Conservation (phyloP, 2,888 invertebrate genomes). For the Agonum fuliginosum region DNA sequence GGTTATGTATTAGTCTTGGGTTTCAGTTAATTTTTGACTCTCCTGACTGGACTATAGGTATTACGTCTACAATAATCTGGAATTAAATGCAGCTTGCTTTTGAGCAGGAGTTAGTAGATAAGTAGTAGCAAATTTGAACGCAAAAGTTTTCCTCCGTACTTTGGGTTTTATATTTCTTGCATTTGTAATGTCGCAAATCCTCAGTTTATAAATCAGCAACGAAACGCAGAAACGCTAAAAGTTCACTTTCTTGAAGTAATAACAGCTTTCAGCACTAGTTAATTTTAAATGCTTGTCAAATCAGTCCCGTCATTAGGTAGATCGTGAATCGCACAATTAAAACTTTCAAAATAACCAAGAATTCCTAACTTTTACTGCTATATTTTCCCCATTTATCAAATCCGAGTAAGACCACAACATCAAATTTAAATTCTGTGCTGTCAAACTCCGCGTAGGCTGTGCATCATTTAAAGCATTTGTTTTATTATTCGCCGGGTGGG, state of each 20-base stretch:
- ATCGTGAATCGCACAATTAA: constrained; percentile 33
- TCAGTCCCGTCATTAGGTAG: constrained; percentile 42
- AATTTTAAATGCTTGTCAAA: constrained; percentile 47
- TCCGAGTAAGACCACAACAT: constrained; percentile 14
- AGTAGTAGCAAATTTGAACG: neutral
- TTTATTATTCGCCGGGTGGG: neutral
- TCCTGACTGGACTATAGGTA: too few species aligned
- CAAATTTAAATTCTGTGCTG: constrained; percentile 33
- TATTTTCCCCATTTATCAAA: constrained; percentile 34
- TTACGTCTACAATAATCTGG: too few species aligned
- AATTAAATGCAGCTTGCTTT: too few species aligned
- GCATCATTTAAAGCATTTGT: constrained; percentile 35
- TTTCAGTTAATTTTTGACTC: too few species aligned
- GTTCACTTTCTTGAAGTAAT: constrained; percentile 30
- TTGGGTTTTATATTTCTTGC: constrained; percentile 2
- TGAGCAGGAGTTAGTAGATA: too few species aligned
- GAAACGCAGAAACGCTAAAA: neutral
- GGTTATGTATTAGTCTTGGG: too few species aligned
- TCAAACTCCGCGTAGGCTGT: constrained; percentile 30
- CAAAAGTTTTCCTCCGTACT: neutral
- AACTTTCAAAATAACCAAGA: constrained; percentile 46
- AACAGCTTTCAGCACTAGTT: constrained; percentile 40
- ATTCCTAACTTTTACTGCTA: constrained; percentile 13
- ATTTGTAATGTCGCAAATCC: neutral
- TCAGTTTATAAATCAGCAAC: neutral